A percentile compares a stretch with the other conserved stretches of the same genome.
Conservation (phyloP, 2,113 vertebrate genomes). For the Tachuris rubrigastra region DNA sequence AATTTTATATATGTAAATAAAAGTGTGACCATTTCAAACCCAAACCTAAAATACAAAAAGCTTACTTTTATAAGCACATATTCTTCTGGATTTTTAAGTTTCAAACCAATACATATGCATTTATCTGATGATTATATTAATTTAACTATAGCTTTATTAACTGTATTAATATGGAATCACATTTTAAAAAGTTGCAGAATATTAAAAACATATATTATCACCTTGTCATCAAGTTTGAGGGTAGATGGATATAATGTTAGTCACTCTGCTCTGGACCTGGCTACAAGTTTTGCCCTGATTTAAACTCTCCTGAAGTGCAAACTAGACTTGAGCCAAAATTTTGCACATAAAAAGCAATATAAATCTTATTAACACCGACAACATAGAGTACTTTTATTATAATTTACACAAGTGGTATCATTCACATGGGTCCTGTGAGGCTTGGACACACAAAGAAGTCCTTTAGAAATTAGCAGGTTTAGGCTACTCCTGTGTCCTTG, state of each 20-base stretch:
- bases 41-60: background rate
- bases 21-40: background rate
- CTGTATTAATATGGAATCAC: background rate
- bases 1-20: background rate
- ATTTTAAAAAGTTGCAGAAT: background rate
- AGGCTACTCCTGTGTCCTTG: background rate
- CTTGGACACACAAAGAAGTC: background rate
- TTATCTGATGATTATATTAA: background rate
- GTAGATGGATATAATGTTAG: background rate
- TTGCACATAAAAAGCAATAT: background rate
- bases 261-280: background rate
- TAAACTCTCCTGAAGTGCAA: background rate
- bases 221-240: background rate
- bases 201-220: accelerated
- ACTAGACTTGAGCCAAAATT: background rate
- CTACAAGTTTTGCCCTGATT: background rate
- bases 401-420: background rate
- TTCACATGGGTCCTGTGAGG: background rate
- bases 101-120: accelerated
- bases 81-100: background rate
- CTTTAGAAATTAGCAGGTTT: background rate
- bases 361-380: background rate
- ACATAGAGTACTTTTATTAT: background rate
- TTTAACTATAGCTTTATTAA: background rate
- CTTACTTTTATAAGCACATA: background rate